A percentile compares a stretch with the other conserved stretches of the same genome.
These are phyloP conservation scores for Hyles euphorbiae DNA, from an alignment of 1,140 invertebrate species.

Conservation along the genomic window DNA sequence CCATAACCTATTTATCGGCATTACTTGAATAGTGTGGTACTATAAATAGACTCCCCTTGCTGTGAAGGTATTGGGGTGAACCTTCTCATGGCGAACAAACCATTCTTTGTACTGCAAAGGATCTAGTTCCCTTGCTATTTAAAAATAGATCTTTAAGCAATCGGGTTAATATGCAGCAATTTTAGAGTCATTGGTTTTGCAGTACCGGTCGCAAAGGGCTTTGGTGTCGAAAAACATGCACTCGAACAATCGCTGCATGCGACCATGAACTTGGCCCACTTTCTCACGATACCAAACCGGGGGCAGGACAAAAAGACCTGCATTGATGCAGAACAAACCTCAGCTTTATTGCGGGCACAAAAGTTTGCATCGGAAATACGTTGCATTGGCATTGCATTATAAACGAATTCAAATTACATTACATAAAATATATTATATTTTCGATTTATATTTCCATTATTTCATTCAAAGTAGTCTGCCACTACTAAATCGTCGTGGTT, in stretches of 20 bases:
- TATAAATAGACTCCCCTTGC: too few relatives aligned
- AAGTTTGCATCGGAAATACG: conserved; percentile 10
- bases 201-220: background rate
- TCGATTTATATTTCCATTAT: too few relatives aligned
- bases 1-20: too few relatives aligned
- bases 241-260: conserved; percentile 29
- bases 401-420: too few relatives aligned
- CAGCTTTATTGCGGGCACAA: conserved; percentile 38
- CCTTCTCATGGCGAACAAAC: too few relatives aligned
- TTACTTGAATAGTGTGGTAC: too few relatives aligned
- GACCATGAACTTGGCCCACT: conserved; percentile 59
- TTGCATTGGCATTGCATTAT: too few relatives aligned
- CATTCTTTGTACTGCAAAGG: conserved; percentile 11
- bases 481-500: too few relatives aligned
- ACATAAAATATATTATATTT: too few relatives aligned
- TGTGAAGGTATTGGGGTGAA: too few relatives aligned
- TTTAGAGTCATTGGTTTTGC: conserved; percentile 12
- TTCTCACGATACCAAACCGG: conserved; percentile 51
- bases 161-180: conserved; percentile 13
- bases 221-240: conserved; percentile 12
- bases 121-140: conserved; percentile 16
- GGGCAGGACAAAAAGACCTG: conserved; percentile 30
- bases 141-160: background rate
- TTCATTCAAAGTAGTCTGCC: too few relatives aligned
- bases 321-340: conserved; percentile 34